Base-by-base conservation (phyloP, 92 coral and sea anemone genomes). In the Metridium senile region DNA sequence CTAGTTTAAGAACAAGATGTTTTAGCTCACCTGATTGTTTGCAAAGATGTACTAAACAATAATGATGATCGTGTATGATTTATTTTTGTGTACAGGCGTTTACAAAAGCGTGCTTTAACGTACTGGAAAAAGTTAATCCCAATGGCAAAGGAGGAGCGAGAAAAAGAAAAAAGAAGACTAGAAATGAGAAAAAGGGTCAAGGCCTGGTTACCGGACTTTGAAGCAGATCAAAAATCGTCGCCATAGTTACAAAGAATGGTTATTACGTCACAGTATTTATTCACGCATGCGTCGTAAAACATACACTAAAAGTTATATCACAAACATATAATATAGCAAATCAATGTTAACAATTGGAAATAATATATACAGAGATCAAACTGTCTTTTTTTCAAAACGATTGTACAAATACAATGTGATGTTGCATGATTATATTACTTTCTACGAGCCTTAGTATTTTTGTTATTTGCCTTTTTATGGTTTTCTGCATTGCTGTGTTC, bases 101-200 rank as follows among this genome's bases (percentile, higher is more conserved):
- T 92, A 72, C 84, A 72, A 81, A 93, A 93, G 49, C 81, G 75
- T 35, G 97, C 93, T 13, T 33, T 95, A 87, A 82, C 81, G 10
- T 89, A 87, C 81, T 95, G 99, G 99, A 95, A 85, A 62, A 91
- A 89, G 80, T 81, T 89, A 51, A 95, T 95, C 43, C 99, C 99
- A 25, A 79, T 95, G 82, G 68, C 76, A 21, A 72, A 79, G 78
- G 86, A 45, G 35, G 93, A 92, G 58, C 84, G 80, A 21, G 72
- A 81, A 43, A 88, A 72, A 67, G 99, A 92, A 54, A 80, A 80
- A 33, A 74, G 99, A 35, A 85, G 88, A 68, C 70, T 78, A 20
- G 95, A 92, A 51, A 75, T 95, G 89, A 89, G 97, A 68, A 89
- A 87, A 54, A 84, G 92, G 80, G 99, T 95, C 45, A 74, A 85